Evolutionary conservation across 2,797 vertebrate species (phyloP).

Genomic region (Tapera naevia): DNA sequence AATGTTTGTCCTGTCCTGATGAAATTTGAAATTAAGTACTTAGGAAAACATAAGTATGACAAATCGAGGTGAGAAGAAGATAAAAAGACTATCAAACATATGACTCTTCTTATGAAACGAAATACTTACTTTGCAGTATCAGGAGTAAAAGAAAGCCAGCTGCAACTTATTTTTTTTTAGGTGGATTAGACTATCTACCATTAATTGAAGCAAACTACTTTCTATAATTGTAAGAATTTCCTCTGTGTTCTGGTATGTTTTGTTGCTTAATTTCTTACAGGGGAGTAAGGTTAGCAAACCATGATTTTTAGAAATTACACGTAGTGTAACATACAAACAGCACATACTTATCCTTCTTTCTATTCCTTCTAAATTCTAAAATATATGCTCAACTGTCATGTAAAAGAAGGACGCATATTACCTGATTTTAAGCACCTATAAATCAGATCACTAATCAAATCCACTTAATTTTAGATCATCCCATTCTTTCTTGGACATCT

Average conservation of each 20-base stretch:
- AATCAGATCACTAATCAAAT: background rate
- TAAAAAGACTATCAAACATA: background rate
- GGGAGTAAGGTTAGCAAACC: background rate
- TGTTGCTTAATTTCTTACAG: background rate
- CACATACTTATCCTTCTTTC: background rate
- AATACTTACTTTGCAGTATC: background rate
- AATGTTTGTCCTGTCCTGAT: background rate
- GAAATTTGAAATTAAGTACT: background rate
- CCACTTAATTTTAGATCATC: background rate
- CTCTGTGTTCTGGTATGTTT: background rate
- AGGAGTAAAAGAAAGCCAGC: background rate
- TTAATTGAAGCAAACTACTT: background rate
- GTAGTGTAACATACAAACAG: background rate
- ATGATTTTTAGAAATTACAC: background rate
- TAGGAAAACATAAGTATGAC: background rate
- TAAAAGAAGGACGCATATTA: background rate
- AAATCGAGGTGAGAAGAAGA: background rate
- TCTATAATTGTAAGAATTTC: background rate
- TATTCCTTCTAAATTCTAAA: background rate
- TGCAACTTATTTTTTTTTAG: background rate
- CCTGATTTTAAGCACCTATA: background rate
- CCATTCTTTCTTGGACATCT: background rate
- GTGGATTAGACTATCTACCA: background rate
- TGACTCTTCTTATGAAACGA: background rate
- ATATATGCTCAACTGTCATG: background rate